A percentile compares a stretch with the other conserved stretches of the same genome.
These are phyloP conservation scores for Rhinogobius similis DNA, from an alignment of 2,113 vertebrate species.

Conservation along the genomic window DNA sequence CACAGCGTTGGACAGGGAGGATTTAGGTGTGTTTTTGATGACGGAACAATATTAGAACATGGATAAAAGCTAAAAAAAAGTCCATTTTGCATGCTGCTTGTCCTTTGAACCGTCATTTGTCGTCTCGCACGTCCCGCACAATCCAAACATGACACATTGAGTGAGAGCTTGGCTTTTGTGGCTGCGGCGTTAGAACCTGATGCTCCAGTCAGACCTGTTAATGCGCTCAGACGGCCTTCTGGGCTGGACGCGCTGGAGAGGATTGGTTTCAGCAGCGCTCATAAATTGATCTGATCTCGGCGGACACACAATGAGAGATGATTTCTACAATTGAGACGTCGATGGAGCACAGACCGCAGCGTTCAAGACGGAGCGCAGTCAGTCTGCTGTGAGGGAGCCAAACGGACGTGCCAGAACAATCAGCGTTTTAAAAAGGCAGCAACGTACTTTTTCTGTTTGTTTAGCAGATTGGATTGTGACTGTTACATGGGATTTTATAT, in stretches of 20 bases:
- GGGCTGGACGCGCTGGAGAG: conserved; percentile 76
- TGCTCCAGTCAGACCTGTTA: conserved; percentile 77
- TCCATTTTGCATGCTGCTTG: too few species aligned
- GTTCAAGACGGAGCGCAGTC: conserved; percentile 57
- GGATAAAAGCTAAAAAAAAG: too few species aligned
- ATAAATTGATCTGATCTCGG: conserved; percentile 80
- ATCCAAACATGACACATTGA: conserved; percentile 68
- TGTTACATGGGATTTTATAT: too few species aligned
- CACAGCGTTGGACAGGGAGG: too few species aligned
- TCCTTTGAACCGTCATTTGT: too few species aligned
- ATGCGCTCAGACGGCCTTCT: conserved; percentile 74
- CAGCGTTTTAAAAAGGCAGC: too few species aligned
- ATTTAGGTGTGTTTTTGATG: too few species aligned
- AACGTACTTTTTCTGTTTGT: too few species aligned
- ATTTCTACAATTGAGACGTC: conserved; percentile 78
- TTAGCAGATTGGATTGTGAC: too few species aligned
- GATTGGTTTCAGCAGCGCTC: conserved; percentile 72
- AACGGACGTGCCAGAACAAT: background rate
- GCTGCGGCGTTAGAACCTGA: conserved; percentile 79
- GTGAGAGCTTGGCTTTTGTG: conserved; percentile 77
- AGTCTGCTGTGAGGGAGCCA: conserved; percentile 44
- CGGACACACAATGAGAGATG: conserved; percentile 71
- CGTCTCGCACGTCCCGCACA: conserved; percentile 53
- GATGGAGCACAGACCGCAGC: conserved; percentile 74
- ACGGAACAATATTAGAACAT: too few species aligned